Percentiles rank a stretch among this genome's conserved stretches.
Evolutionary conservation across 2,888 invertebrate genomes (phyloP).

Genomic region (Zygaena filipendulae): DNA sequence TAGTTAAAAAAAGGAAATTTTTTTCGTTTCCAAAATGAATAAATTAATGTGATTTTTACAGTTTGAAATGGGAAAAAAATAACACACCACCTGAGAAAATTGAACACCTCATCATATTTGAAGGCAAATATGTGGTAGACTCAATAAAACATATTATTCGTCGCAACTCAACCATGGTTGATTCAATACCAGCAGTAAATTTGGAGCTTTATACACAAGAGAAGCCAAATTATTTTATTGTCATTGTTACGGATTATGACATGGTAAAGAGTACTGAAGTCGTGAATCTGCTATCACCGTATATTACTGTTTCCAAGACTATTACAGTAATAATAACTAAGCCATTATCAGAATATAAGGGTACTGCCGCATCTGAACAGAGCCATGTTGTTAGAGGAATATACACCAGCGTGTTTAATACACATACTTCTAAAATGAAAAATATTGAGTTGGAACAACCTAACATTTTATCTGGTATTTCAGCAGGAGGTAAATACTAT

Average conservation of each 20-base stretch:
- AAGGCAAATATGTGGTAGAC: slow-evolving; percentile 47
- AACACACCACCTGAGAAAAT: slow-evolving; percentile 25
- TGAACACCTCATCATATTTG: slow-evolving; percentile 39
- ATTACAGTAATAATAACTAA: slow-evolving; percentile 42
- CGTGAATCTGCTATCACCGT: slow-evolving; percentile 35
- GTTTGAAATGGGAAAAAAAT: slow-evolving; percentile 34
- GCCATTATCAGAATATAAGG: slow-evolving; percentile 46
- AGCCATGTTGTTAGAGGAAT: not conserved
- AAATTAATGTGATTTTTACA: slow-evolving; percentile 24
- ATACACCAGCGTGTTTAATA: not conserved
- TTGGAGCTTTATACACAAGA: slow-evolving; percentile 35
- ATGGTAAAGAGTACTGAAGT: slow-evolving; percentile 45
- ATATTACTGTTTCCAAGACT: slow-evolving; percentile 30
- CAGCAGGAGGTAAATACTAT: slow-evolving; percentile 50
- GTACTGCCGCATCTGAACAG: slow-evolving; percentile 29
- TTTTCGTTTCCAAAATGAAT: too few species aligned
- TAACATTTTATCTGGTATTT: slow-evolving; percentile 53
- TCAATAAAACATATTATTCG: slow-evolving; percentile 27
- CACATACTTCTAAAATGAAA: too few species aligned
- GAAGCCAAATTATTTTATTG: slow-evolving; percentile 31
- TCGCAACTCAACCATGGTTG: slow-evolving; percentile 26
- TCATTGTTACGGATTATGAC: slow-evolving; percentile 42
- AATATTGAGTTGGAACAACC: slow-evolving; percentile 58
- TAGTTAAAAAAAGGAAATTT: too few species aligned
- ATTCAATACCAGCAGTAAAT: slow-evolving; percentile 33